phyloP scores from a whole-genome alignment of 1,140 invertebrate species.

The Centruroides vittatus region DNA sequence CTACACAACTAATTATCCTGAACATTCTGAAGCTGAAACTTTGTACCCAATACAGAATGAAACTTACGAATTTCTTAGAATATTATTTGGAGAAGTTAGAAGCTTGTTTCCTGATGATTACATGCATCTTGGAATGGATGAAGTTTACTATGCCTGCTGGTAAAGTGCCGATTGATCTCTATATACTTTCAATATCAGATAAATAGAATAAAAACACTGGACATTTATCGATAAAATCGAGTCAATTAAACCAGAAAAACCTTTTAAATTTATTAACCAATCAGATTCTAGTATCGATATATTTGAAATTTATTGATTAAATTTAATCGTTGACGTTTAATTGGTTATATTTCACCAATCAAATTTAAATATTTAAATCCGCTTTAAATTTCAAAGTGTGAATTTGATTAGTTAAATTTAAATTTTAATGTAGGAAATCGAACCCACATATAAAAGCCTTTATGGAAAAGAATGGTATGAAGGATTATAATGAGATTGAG shows the following conservation, averaged over 20 bases:
- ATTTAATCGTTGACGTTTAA: no score
- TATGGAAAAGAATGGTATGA: conserved; percentile 23
- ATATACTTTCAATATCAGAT: no score
- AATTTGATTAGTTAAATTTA: no score
- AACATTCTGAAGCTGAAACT: conserved; percentile 18
- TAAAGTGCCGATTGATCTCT: background rate
- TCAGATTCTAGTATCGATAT: no score
- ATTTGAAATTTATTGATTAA: no score
- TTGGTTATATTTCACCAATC: no score
- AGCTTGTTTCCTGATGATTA: conserved; percentile 54
- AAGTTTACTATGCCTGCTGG: conserved; percentile 75
- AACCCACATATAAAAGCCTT: conserved; percentile 22
- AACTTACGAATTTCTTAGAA: conserved; percentile 3
- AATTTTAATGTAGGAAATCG: conserved; percentile 15
- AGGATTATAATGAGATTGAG: background rate
- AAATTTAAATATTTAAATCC: no score
- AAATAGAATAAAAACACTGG: no score
- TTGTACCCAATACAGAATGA: conserved; percentile 19
- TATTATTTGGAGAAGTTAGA: conserved; percentile 17
- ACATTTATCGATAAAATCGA: no score
- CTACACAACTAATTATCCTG: conserved; percentile 5
- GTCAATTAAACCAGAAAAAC: no score
- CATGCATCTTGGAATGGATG: conserved; percentile 77
- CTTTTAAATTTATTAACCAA: no score
- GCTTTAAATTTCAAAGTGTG: no score